Evolutionary conservation across 2,888 invertebrate genomes (phyloP).

Genomic region (Drosophila nigritarsus): DNA sequence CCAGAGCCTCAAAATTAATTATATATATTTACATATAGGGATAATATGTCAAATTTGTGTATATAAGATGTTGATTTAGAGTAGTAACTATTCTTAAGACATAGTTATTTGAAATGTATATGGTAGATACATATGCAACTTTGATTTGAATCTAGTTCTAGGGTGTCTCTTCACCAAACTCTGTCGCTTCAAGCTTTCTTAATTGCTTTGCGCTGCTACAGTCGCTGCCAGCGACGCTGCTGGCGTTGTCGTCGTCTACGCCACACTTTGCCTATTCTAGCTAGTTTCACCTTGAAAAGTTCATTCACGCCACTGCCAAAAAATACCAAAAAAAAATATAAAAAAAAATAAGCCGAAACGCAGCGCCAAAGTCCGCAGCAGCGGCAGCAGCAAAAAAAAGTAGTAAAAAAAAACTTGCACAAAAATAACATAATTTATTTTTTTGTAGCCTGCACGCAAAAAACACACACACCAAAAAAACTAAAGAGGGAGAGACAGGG

Average conservation of each 20-base stretch:
- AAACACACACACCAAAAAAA: slow-evolving; percentile 26
- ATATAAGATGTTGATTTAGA: neutral
- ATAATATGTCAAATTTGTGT: neutral
- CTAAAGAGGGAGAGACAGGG: neutral
- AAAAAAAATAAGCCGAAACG: slow-evolving; percentile 63
- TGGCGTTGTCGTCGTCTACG: slow-evolving; percentile 26
- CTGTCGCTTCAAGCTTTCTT: neutral
- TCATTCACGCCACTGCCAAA: slow-evolving; percentile 80
- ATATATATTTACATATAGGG: too few relatives aligned
- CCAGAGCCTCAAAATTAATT: neutral
- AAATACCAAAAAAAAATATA: slow-evolving; percentile 12
- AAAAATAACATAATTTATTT: slow-evolving; percentile 81
- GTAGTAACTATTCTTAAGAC: neutral
- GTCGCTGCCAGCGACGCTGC: slow-evolving; percentile 16
- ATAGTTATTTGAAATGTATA: neutral
- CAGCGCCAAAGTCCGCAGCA: slow-evolving; percentile 68
- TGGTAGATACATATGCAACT: neutral
- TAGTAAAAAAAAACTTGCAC: slow-evolving; percentile 76
- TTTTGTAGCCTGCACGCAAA: slow-evolving; percentile 68
- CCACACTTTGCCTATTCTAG: slow-evolving; percentile 73
- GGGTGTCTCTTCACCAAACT: slow-evolving; percentile 16
- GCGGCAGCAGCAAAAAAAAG: slow-evolving; percentile 32
- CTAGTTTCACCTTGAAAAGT: slow-evolving; percentile 84
- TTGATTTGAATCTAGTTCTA: neutral
- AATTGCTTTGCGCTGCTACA: slow-evolving; percentile 18